phyloP scores from a whole-genome alignment of 2,888 invertebrate genomes.

The Acronicta alni region DNA sequence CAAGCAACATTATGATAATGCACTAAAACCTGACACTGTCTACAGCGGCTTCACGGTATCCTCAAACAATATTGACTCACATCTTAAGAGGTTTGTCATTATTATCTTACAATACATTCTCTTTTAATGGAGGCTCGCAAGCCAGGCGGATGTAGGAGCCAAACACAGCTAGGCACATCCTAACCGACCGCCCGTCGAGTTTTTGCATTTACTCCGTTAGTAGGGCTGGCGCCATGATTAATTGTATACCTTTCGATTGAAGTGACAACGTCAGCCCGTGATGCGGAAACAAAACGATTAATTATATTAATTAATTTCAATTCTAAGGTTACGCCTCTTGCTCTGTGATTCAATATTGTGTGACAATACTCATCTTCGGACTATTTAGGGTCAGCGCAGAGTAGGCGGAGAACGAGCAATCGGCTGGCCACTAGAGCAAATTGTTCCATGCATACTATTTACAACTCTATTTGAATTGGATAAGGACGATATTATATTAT shows the following conservation, averaged over 20 bases:
- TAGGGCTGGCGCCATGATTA: slow-evolving; percentile 57
- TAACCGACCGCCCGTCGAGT: slow-evolving; percentile 62
- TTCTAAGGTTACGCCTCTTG: background rate
- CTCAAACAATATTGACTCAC: slow-evolving; percentile 52
- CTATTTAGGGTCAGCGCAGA: no score
- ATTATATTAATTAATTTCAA: slow-evolving; percentile 19
- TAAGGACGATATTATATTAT: no score
- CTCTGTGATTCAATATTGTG: background rate
- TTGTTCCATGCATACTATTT: no score
- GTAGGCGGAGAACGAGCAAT: no score
- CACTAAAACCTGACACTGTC: slow-evolving; percentile 36
- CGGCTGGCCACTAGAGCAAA: no score
- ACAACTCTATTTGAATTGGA: no score
- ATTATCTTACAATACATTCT: slow-evolving; percentile 55
- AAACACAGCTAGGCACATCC: slow-evolving; percentile 52
- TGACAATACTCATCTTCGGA: background rate
- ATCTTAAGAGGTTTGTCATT: slow-evolving; percentile 49
- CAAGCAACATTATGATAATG: slow-evolving; percentile 44
- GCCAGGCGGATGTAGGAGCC: slow-evolving; percentile 59
- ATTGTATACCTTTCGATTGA: slow-evolving; percentile 9
- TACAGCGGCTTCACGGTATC: slow-evolving; percentile 20
- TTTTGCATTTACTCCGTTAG: slow-evolving; percentile 64
- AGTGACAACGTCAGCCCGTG: slow-evolving; percentile 3
- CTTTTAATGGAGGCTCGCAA: slow-evolving; percentile 48
- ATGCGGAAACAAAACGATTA: slow-evolving; percentile 14